These are phyloP conservation scores for Adrianichthys oophorus DNA, from an alignment of 2,797 vertebrate genomes.

Conservation along the genomic window DNA sequence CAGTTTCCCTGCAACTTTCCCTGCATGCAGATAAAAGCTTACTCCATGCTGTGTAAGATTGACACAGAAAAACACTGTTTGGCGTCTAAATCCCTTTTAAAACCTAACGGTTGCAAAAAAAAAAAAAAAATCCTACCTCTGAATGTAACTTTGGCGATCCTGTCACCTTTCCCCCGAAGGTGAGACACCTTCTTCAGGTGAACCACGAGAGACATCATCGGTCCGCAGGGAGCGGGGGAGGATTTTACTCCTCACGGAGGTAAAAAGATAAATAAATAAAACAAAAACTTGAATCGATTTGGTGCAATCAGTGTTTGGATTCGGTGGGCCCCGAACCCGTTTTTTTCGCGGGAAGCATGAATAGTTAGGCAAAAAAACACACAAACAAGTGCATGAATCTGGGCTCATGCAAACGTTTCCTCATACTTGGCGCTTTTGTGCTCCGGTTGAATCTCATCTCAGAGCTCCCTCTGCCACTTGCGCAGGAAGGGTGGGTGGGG, in stretches of 20 bases:
- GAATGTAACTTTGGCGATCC: conserved; percentile 93
- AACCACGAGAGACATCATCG: conserved; percentile 86
- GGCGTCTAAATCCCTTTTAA: background rate
- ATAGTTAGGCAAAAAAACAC: conserved; percentile 3
- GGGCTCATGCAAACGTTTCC: conserved; percentile 24
- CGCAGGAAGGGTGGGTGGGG: conserved; percentile 48
- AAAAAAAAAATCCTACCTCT: conserved; percentile 78
- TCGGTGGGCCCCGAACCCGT: conserved; percentile 13
- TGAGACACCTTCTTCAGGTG: conserved; percentile 86
- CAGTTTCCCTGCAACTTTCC: too few species aligned
- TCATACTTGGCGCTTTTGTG: conserved; percentile 42
- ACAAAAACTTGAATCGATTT: conserved; percentile 42
- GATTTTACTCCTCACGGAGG: conserved; percentile 44
- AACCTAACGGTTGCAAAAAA: background rate
- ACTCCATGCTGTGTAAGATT: background rate
- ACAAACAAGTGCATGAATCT: conserved; percentile 30
- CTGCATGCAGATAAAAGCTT: too few species aligned
- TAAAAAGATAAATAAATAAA: too few species aligned
- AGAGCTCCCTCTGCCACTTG: conserved; percentile 18
- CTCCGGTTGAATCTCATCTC: conserved; percentile 47
- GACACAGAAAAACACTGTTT: background rate
- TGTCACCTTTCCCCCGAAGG: conserved; percentile 87
- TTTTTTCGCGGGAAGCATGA: conserved; percentile 40
- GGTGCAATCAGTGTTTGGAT: conserved; percentile 35
- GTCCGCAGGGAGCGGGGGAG: conserved; percentile 42